A percentile compares a stretch with the other conserved stretches of the same genome.
Evolutionary conservation across 2,888 invertebrate species (phyloP).

Genomic region (Ormia ochracea): DNA sequence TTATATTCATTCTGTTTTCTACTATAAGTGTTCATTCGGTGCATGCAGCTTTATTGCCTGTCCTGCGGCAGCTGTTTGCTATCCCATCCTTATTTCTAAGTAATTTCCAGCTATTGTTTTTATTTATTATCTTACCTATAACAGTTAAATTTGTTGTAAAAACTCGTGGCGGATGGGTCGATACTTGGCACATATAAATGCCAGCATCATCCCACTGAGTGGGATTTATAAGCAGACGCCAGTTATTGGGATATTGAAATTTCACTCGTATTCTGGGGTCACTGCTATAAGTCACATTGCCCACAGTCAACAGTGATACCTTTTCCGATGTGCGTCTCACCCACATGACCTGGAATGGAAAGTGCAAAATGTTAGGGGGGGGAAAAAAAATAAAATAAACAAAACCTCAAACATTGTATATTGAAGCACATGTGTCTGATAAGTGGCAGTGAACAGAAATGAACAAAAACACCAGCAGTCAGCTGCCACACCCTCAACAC

Average conservation of each 20-base stretch:
- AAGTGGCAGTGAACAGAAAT: neutral
- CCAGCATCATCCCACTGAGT: constrained; percentile 85
- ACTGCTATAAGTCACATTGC: constrained; percentile 81
- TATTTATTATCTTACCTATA: constrained; percentile 79
- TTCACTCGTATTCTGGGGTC: constrained; percentile 82
- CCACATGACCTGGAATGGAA: constrained; percentile 81
- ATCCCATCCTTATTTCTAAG: neutral
- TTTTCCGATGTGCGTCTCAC: constrained; percentile 81
- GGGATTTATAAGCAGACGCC: constrained; percentile 83
- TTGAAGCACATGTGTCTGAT: neutral
- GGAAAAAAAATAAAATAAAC: constrained; percentile 15
- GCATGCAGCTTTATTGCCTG: neutral
- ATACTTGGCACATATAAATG: constrained; percentile 88
- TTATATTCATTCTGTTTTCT: neutral
- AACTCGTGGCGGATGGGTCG: constrained; percentile 87
- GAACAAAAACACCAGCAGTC: neutral
- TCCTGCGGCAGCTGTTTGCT: neutral
- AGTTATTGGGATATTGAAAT: constrained; percentile 85
- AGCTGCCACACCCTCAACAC: constrained; percentile 19
- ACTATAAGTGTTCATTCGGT: neutral
- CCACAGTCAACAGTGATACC: constrained; percentile 82
- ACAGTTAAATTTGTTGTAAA: constrained; percentile 86
- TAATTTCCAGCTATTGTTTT: neutral
- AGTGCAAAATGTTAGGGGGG: neutral
- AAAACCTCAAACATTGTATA: constrained; percentile 10